Evolutionary conservation across 2,113 vertebrate species (phyloP).

Genomic region (Campylomormyrus numenius): DNA sequence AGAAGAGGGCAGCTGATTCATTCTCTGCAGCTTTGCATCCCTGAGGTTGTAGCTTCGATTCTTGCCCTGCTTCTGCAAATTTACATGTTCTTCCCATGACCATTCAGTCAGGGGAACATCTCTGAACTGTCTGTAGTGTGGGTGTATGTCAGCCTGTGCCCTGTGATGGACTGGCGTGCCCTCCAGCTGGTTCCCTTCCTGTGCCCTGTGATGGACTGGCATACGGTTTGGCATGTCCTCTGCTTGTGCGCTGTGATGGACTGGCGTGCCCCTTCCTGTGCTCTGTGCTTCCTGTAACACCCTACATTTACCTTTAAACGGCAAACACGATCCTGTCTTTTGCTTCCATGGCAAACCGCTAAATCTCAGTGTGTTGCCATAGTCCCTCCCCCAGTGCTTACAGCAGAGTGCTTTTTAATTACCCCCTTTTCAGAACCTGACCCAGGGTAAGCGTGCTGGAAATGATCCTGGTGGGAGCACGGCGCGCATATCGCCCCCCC

Average conservation of each 20-base stretch:
- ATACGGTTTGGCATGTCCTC: too few relatives aligned
- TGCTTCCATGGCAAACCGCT: background rate
- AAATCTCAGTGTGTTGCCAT: background rate
- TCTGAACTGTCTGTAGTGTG: background rate
- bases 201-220: background rate
- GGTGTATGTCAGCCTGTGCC: background rate
- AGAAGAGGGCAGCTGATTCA: background rate
- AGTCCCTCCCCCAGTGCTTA: background rate
- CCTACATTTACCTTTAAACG: background rate
- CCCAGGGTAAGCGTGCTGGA: background rate
- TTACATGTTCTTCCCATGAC: background rate
- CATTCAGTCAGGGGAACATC: background rate
- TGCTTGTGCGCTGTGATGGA: background rate
- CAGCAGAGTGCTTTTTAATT: background rate
- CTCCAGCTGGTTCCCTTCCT: accelerated
- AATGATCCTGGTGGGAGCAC: background rate
- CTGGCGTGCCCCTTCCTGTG: too few relatives aligned
- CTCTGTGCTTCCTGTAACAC: background rate
- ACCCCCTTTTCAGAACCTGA: conserved; percentile 14
- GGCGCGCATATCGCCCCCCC: background rate
- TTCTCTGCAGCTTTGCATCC: background rate
- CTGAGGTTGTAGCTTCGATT: background rate
- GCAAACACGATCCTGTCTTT: background rate
- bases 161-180: background rate
- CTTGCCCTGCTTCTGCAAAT: background rate